Base-by-base conservation (phyloP, 2,113 vertebrate genomes). In the Labeo catla region DNA sequence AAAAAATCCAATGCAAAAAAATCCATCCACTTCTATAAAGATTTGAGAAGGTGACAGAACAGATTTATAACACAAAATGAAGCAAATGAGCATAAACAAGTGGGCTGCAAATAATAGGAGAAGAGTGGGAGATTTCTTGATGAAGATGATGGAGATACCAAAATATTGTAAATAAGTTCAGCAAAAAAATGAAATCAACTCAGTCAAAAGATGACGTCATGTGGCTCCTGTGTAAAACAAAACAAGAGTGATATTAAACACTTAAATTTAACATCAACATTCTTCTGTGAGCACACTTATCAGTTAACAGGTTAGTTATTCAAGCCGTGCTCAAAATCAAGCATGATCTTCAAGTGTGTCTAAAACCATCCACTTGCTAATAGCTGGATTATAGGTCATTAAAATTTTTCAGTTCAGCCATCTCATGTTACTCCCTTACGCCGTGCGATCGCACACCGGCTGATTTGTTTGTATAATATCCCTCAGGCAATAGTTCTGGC, bases 391-490 rank as follows among this genome's bases (percentile, higher is more conserved):
- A 49, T 10, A 39, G 39, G 13, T 21, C 65, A 66, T 61, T 63
- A 79, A 43, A 83, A 28, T 73, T 36, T 66, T 65, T n/a, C 59
- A 76, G 11, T 52, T 49, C n/a, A 39, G 63, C 13, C 50, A 12
- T 73, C 49, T 83, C 65, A 74, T 57, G 10, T 81, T 89, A 34
- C 76, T 21, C 45, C 74, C 49, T 23, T 34, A 47, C 43, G 76
- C 28, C 19, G 70, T 23, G 28, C 5, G 59, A 10, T 50, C 16
- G 23, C 50, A 70, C n/a, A 49, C 36, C 8, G 4, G 16, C 21
- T 66, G 39, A 77, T 84, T 89, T 92, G 89, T 93, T 93, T 93
- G 90, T 90, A 90, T 92, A 90, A 92, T 15, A 54, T 78, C 76
- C 86, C 87, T 88, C 84, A 83, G 77, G 45, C 13, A 82, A 82